Evolutionary conservation across 1,140 invertebrate genomes (phyloP).

Genomic region (Dinothrombium tinctorium): DNA sequence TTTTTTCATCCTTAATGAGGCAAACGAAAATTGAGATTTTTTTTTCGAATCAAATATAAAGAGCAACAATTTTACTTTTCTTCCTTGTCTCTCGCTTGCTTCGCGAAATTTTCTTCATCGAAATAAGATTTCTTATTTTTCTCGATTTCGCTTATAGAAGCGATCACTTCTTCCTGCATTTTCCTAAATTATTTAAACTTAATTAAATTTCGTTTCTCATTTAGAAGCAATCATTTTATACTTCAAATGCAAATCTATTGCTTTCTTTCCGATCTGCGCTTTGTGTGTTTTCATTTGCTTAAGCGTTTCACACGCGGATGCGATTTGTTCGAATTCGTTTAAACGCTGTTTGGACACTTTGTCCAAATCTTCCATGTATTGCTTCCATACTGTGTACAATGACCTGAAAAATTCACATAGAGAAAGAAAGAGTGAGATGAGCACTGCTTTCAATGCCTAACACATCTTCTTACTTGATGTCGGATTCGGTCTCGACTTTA

Average conservation of each 20-base stretch:
- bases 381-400: conserved; percentile 85
- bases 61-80: conserved; percentile 42
- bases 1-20: conserved; percentile 8
- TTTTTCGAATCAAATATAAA: neutral
- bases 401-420: conserved; percentile 3
- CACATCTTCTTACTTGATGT: conserved; percentile 9
- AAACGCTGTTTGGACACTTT: conserved; percentile 65
- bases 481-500: conserved; percentile 30
- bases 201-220: conserved; percentile 1
- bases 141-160: conserved; percentile 55
- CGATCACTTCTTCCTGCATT: conserved; percentile 17
- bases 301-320: conserved; percentile 71
- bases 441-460: neutral
- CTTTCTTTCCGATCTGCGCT: conserved; percentile 55
- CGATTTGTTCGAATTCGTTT: conserved; percentile 46
- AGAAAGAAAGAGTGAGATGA: conserved; percentile 3
- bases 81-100: conserved; percentile 83
- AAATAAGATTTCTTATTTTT: conserved; percentile 85
- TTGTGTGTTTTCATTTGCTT: conserved; percentile 61
- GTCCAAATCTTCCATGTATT: conserved; percentile 80
- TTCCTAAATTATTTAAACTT: conserved; percentile 6
- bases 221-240: neutral
- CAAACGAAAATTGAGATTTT: neutral
- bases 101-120: conserved; percentile 78
- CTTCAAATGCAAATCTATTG: conserved; percentile 11